phyloP scores from a whole-genome alignment of 2,888 invertebrate species.

The Cosmorhoe ocellata region DNA sequence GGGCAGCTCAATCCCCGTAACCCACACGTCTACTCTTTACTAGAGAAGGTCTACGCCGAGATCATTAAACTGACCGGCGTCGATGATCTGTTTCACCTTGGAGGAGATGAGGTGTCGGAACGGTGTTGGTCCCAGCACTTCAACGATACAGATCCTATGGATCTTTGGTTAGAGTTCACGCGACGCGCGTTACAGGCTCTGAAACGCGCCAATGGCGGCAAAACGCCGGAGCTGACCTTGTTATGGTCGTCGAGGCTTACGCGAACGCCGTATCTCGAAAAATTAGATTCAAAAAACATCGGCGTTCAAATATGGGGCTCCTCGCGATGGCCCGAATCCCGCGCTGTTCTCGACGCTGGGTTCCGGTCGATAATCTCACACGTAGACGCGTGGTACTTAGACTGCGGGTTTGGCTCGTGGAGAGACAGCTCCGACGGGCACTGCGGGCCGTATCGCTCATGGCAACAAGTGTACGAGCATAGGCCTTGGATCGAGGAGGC shows the following conservation, averaged over 20 bases:
- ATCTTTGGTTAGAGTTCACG: conserved; percentile 91
- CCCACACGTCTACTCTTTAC: conserved; percentile 87
- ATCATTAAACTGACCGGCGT: conserved; percentile 88
- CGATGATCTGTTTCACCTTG: conserved; percentile 91
- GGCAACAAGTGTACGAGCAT: conserved; percentile 94
- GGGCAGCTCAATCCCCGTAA: conserved; percentile 93
- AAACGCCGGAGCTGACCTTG: conserved; percentile 81
- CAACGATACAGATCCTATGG: conserved; percentile 89
- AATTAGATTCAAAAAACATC: conserved; percentile 79
- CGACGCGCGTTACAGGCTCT: conserved; percentile 83
- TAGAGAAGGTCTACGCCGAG: conserved; percentile 89
- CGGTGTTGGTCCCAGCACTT: conserved; percentile 90
- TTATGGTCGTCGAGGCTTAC: conserved; percentile 91
- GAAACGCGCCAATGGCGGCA: conserved; percentile 83
- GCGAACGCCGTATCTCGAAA: conserved; percentile 85
- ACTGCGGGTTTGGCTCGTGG: conserved; percentile 94
- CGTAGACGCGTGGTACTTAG: conserved; percentile 94
- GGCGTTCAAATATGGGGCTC: conserved; percentile 92
- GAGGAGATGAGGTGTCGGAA: conserved; percentile 92
- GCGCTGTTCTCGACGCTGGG: conserved; percentile 88
- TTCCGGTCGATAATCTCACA: conserved; percentile 91
- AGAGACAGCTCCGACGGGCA: conserved; percentile 91
- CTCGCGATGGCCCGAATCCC: conserved; percentile 90
- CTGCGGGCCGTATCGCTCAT: conserved; percentile 93
- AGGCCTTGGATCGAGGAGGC: conserved; percentile 85